A percentile compares a stretch with the other conserved stretches of the same genome.
These are phyloP conservation scores for Trichonephila clavipes DNA, from an alignment of 1,140 invertebrate genomes.

Conservation along the genomic window DNA sequence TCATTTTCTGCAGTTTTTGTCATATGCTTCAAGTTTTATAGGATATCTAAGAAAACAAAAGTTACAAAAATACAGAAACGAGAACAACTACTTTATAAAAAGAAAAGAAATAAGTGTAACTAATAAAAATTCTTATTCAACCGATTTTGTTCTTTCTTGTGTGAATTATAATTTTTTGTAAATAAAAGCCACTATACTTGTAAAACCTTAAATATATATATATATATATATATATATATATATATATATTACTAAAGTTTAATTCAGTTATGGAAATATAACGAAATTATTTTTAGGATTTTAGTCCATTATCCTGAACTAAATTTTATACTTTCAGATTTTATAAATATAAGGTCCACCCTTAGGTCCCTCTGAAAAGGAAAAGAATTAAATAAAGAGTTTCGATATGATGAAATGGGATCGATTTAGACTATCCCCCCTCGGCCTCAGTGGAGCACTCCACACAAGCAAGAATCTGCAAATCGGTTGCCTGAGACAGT, in stretches of 20 bases:
- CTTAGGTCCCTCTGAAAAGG: background rate
- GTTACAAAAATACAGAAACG: too few species aligned
- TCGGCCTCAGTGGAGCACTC: conserved; percentile 43
- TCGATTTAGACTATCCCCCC: conserved; percentile 12
- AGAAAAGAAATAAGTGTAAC: too few species aligned
- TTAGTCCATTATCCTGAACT: background rate
- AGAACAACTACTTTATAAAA: too few species aligned
- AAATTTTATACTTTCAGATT: background rate
- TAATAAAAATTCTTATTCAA: too few species aligned
- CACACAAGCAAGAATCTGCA: conserved; percentile 45
- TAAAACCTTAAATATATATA: background rate
- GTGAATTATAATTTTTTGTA: background rate
- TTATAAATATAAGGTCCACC: background rate
- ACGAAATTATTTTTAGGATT: background rate
- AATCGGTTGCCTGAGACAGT: conserved; percentile 39
- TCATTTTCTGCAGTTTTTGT: too few species aligned
- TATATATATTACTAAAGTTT: background rate
- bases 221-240: background rate
- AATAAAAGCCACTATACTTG: background rate
- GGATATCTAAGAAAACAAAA: too few species aligned
- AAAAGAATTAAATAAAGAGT: conserved; percentile 27
- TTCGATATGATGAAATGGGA: conserved; percentile 50
- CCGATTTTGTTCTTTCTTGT: too few species aligned
- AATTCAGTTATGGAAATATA: background rate
- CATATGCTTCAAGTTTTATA: too few species aligned